Percentiles rank a stretch among this genome's conserved stretches.
Evolutionary conservation across 2,888 invertebrate species (phyloP).

Genomic region (Catocala fraxini): DNA sequence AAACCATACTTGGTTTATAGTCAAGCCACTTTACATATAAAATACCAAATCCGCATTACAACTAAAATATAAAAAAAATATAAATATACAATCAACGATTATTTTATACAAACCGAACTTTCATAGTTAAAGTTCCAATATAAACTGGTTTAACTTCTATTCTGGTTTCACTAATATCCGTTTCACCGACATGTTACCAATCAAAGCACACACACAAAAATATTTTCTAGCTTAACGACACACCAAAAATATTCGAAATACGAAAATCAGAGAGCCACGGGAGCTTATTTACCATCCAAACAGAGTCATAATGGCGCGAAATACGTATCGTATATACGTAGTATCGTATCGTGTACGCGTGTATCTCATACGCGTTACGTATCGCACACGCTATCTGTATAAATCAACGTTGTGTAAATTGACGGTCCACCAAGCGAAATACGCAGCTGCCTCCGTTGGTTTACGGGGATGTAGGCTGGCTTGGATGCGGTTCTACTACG

Average conservation of each 20-base stretch:
- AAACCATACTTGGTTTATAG: no score
- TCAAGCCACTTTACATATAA: no score
- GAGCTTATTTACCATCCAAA: conserved; percentile 26
- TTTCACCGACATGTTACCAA: no score
- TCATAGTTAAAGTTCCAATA: no score
- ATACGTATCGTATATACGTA: conserved; percentile 30
- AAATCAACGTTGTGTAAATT: conserved; percentile 65
- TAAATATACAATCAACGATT: no score
- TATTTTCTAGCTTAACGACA: not conserved
- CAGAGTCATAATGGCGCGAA: conserved; percentile 47
- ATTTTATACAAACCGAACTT: no score
- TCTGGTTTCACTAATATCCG: no score
- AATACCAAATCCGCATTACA: no score
- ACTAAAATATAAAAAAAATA: no score
- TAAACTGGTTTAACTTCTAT: no score
- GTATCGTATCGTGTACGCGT: conserved; percentile 15
- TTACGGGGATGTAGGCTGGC: conserved; percentile 15
- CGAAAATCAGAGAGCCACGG: conserved; percentile 9
- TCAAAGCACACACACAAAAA: conserved; percentile 7
- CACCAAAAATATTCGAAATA: conserved; percentile 15
- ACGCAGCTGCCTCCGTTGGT: conserved; percentile 63
- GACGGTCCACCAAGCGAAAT: conserved; percentile 66
- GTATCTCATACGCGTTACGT: conserved; percentile 54
- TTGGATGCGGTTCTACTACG: conserved; percentile 34
- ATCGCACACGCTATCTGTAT: conserved; percentile 57